phyloP scores from a whole-genome alignment of 2,888 invertebrate species.

The Orgyia antiqua region DNA sequence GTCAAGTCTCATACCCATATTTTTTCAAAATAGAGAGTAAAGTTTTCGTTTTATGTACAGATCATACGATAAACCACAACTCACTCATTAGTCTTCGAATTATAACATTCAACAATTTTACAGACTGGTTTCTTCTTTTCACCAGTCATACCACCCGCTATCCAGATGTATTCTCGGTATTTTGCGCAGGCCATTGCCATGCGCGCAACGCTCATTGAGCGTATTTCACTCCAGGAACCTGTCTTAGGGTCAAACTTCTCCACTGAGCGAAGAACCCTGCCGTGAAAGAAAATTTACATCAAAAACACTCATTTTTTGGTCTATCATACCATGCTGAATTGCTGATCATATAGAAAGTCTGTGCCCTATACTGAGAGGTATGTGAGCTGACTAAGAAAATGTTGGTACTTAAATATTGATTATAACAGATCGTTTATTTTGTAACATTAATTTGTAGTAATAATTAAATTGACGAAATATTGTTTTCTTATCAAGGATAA shows the following conservation, averaged over 20 bases:
- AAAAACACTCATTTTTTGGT: background rate
- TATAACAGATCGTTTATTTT: no score
- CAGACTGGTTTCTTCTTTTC: conserved; percentile 76
- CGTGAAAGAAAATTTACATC: conserved; percentile 1
- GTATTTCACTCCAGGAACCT: conserved; percentile 78
- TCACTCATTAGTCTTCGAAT: conserved; percentile 79
- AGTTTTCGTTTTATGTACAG: no score
- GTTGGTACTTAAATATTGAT: no score
- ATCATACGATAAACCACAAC: no score
- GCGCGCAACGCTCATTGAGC: conserved; percentile 77
- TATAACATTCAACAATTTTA: conserved; percentile 81
- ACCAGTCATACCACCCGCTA: conserved; percentile 84
- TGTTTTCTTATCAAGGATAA: no score
- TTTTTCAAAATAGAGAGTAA: no score
- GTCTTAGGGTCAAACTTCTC: conserved; percentile 79
- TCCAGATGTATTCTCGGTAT: conserved; percentile 83
- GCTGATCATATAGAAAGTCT: no score
- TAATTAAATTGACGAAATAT: no score
- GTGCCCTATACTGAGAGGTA: no score
- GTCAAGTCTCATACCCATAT: no score
- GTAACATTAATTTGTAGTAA: no score
- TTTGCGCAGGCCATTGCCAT: conserved; percentile 80
- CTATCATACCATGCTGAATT: background rate
- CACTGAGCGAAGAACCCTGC: conserved; percentile 79
- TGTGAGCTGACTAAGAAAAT: no score